Evolutionary conservation across 1,140 invertebrate genomes (phyloP), one percentile per base, ranked within the genome.

Genomic region (Onthophagus taurus): DNA sequence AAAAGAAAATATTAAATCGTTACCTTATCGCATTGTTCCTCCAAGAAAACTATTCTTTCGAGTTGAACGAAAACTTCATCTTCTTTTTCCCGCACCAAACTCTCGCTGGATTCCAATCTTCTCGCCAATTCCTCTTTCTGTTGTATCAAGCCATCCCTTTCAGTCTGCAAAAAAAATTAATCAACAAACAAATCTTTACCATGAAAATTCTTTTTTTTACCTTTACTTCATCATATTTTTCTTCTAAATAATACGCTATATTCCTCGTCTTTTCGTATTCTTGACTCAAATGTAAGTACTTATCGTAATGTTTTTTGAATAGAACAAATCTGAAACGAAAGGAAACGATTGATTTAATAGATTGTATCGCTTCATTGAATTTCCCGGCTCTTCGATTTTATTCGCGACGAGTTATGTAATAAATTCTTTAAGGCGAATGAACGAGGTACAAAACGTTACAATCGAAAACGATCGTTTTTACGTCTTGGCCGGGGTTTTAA

Each of bases 191-290:
- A 19, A 20, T 31, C 9, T 4, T 3, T 4, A 12, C 11, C 4
- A 34, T 18, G 2, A 13, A 20, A 17, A 36, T 20, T 4, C 1
- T 20, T n/a, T 26, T 2, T 57, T 63, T 59, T 63, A 77, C 76
- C 72, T 78, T 77, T 33, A 78, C 70, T 64, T 78, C 76, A 47
- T 78, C 74, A 62, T 78, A 78, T 63, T 76, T 76, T 49, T 78
- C 76, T 50, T 78, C 76, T 47, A 78, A 57, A 53, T 78, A 77
- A 45, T 78, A 78, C 4, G 73, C 74, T 39, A 76, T 68, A 44
- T 73, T 75, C 45, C 71, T 57, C 4, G 75, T 73, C 52, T 78
- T 75, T 58, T 77, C 75, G 53, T 77, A 78, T 58, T 75, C 77
- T 24, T 72, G 66, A 12, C 74, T 72, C 24, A 79, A 58, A 35